Evolutionary conservation across 2,113 vertebrate genomes (phyloP).

Genomic region (Beaufortia kweichowensis): DNA sequence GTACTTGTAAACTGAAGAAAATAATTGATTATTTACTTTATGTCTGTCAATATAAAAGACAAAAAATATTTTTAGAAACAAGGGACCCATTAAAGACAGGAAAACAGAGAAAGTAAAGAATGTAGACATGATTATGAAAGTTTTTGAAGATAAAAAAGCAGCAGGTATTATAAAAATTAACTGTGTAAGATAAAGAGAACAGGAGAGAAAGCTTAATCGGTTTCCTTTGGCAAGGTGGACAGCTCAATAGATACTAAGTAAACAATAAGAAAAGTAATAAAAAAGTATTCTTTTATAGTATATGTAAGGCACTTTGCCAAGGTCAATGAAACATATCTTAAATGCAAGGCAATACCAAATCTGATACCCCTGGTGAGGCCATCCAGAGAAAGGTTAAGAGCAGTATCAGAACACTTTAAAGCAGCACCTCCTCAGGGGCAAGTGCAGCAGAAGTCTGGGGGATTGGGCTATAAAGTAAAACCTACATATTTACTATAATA

Average conservation of each 20-base stretch:
- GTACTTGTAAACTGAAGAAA: too few relatives aligned
- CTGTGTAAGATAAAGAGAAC: neutral
- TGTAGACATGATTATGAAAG: too few relatives aligned
- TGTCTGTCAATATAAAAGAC: too few relatives aligned
- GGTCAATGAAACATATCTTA: constrained; percentile 92
- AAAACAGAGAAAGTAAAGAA: too few relatives aligned
- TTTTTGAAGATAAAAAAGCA: neutral
- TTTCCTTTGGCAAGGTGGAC: neutral
- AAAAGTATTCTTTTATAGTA: constrained; percentile 82
- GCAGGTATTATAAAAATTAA: neutral
- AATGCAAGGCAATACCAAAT: constrained; percentile 91
- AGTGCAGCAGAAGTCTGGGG: constrained; percentile 57
- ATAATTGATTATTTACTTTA: too few relatives aligned
- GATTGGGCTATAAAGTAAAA: constrained; percentile 60
- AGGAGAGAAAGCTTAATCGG: neutral
- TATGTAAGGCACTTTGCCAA: constrained; percentile 79
- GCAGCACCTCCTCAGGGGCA: constrained; percentile 73
- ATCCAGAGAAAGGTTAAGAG: constrained; percentile 93
- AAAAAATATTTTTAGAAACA: too few relatives aligned
- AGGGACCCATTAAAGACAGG: too few relatives aligned
- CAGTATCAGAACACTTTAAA: constrained; percentile 84
- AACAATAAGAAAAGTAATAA: constrained; percentile 56
- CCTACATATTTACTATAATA: neutral
- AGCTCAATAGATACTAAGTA: constrained; percentile 51
- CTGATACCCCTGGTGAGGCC: constrained; percentile 84